Evolutionary conservation across 2,888 invertebrate genomes (phyloP).

Genomic region (Pomacea canaliculata): DNA sequence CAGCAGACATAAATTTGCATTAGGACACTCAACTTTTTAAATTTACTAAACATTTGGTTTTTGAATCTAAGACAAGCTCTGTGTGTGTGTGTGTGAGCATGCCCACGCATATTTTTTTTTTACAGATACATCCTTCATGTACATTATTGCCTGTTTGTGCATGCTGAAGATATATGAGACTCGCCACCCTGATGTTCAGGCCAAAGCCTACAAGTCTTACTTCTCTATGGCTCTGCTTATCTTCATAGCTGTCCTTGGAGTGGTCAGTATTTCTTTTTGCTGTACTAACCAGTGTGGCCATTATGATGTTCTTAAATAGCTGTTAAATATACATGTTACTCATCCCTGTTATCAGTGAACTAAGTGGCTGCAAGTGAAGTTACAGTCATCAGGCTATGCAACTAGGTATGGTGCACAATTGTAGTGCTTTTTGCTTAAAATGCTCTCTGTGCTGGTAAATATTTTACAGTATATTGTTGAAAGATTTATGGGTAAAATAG

Average conservation of each 20-base stretch:
- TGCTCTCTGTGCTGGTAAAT: too few relatives aligned
- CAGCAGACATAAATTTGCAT: too few relatives aligned
- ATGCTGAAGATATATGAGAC: constrained; percentile 90
- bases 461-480: too few relatives aligned
- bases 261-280: constrained; percentile 73
- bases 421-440: too few relatives aligned
- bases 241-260: constrained; percentile 82
- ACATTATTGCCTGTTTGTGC: constrained; percentile 86
- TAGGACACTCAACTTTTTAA: too few relatives aligned
- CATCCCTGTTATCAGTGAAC: too few relatives aligned
- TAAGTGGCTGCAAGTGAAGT: neutral
- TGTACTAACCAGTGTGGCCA: too few relatives aligned
- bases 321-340: too few relatives aligned
- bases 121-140: constrained; percentile 93
- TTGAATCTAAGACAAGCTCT: neutral
- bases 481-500: too few relatives aligned
- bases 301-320: too few relatives aligned
- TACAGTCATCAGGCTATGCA: neutral
- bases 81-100: neutral
- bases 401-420: neutral
- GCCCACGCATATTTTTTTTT: constrained; percentile 8
- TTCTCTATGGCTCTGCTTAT: constrained; percentile 79
- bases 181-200: constrained; percentile 89
- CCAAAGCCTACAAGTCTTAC: constrained; percentile 74
- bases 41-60: too few relatives aligned